phyloP scores from a whole-genome alignment of 1,140 invertebrate species.

The Pseudomyrmex flavicornis region DNA sequence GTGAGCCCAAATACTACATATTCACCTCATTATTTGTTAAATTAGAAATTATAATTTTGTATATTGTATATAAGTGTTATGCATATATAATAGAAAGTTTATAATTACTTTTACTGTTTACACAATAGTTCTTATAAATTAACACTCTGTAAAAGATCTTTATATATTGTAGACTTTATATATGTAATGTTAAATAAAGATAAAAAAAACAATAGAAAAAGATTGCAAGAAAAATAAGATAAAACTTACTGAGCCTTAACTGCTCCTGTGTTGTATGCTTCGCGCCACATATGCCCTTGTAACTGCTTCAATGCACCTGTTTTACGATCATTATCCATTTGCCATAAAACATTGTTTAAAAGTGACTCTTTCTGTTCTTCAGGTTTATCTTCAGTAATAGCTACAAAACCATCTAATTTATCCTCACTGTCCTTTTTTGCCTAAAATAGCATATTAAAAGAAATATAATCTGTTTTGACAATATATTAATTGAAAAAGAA shows the following conservation, averaged over 20 bases:
- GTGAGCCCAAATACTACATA: conserved; percentile 69
- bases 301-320: conserved; percentile 92
- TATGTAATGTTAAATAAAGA: too few species aligned
- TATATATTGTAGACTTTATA: background rate
- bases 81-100: too few species aligned
- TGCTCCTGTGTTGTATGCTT: conserved; percentile 91
- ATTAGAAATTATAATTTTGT: background rate
- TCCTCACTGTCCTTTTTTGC: conserved; percentile 86
- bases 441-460: conserved; percentile 73
- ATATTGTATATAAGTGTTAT: conserved; percentile 1
- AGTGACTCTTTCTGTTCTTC: conserved; percentile 87
- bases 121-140: too few species aligned
- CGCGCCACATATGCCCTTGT: conserved; percentile 95
- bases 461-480: background rate
- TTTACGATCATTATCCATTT: conserved; percentile 93
- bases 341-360: conserved; percentile 90
- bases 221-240: conserved; percentile 1
- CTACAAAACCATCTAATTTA: conserved; percentile 85
- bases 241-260: conserved; percentile 95
- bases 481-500: conserved; percentile 5
- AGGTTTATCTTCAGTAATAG: conserved; percentile 85
- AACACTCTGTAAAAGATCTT: background rate
- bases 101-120: too few species aligned
- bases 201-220: conserved; percentile 4
- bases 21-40: conserved; percentile 60